phyloP scores from a whole-genome alignment of 2,113 vertebrate species.

The Macaca fascicularis region T2T-MFA8v1.1 NC_088386.1:115923001-115923500 shows the following conservation, averaged over 20 bases:
- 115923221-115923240: neutral
- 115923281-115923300: neutral
- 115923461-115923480: neutral
- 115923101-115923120: neutral
- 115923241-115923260: neutral
- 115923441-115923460: neutral
- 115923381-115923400: neutral
- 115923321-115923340: neutral
- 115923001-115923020: neutral
- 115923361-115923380: neutral
- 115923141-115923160: neutral
- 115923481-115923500: neutral
- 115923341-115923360: neutral
- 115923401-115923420: neutral
- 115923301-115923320: neutral
- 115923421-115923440: neutral
- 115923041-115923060: neutral
- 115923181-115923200: neutral
- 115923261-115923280: accelerated
- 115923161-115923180: neutral
- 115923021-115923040: neutral
- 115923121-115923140: neutral
- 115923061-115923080: neutral
- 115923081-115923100: neutral
- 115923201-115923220: neutral